These are phyloP conservation scores for Harmothoe impar DNA, from an alignment of 2,888 invertebrate genomes.

Conservation along the genomic window DNA sequence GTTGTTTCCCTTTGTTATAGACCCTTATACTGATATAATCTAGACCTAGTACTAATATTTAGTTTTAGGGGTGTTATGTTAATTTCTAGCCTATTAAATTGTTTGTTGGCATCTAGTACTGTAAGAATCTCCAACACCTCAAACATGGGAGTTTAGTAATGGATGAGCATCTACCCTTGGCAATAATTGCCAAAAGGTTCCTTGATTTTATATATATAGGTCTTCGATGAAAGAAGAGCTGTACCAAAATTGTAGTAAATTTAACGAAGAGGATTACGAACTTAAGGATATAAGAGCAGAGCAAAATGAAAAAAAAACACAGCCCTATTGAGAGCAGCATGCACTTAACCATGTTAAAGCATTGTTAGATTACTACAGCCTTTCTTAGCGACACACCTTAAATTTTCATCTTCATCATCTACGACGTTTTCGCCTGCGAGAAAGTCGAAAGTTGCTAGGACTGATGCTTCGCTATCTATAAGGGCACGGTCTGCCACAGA, in stretches of 20 bases:
- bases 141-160: no score
- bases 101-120: no score
- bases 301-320: neutral
- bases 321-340: conserved; percentile 34
- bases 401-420: conserved; percentile 86
- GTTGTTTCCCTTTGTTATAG: no score
- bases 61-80: no score
- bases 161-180: no score
- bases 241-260: neutral
- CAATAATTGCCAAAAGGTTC: no score
- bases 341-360: conserved; percentile 18
- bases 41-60: no score
- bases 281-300: neutral
- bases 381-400: conserved; percentile 65
- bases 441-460: conserved; percentile 98
- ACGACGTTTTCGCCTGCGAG: conserved; percentile 88
- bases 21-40: no score
- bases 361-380: conserved; percentile 21
- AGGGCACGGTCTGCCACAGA: conserved; percentile 89
- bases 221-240: no score
- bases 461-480: conserved; percentile 92
- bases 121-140: no score
- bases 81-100: no score
- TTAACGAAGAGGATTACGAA: neutral
- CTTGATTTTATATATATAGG: no score